Conservation (phyloP, 2,113 vertebrate species). For the Odontesthes bonariensis region DNA sequence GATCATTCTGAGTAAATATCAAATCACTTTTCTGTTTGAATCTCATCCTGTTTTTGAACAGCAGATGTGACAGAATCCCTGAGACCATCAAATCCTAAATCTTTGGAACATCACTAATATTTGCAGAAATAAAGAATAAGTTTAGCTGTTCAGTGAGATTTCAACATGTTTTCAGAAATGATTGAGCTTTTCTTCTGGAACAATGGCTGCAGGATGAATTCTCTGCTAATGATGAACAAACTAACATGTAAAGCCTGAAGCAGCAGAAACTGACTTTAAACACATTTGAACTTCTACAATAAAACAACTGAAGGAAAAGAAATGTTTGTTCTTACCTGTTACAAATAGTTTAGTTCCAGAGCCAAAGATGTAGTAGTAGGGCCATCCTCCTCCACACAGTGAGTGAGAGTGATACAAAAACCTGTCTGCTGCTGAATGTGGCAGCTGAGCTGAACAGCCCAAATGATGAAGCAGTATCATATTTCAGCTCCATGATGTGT, state of each 20-base stretch:
- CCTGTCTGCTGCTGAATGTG: not conserved
- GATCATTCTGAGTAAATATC: no score
- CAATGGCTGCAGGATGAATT: conserved; percentile 8
- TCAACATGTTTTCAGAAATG: not conserved
- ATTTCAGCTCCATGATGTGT: no score
- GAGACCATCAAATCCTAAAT: not conserved
- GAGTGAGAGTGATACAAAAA: not conserved
- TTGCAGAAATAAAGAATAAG: not conserved
- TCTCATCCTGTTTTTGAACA: no score
- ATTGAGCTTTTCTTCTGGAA: conserved; percentile 1
- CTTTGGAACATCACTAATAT: conserved; percentile 3
- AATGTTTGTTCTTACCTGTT: conserved; percentile 3
- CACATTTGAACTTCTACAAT: conserved; percentile 1
- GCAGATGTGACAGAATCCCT: not conserved
- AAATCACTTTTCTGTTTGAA: no score
- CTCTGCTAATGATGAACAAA: not conserved
- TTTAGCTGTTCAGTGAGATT: not conserved
- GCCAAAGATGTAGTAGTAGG: not conserved
- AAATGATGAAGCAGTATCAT: no score
- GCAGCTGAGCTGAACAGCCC: no score
- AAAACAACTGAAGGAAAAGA: not conserved
- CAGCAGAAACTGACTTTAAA: conserved; percentile 14
- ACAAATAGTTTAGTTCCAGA: not conserved
- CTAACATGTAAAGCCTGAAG: not conserved
- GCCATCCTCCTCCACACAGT: no score